Evolutionary conservation across 2,113 vertebrate genomes (phyloP).

Genomic region (Heliornis fulica): DNA sequence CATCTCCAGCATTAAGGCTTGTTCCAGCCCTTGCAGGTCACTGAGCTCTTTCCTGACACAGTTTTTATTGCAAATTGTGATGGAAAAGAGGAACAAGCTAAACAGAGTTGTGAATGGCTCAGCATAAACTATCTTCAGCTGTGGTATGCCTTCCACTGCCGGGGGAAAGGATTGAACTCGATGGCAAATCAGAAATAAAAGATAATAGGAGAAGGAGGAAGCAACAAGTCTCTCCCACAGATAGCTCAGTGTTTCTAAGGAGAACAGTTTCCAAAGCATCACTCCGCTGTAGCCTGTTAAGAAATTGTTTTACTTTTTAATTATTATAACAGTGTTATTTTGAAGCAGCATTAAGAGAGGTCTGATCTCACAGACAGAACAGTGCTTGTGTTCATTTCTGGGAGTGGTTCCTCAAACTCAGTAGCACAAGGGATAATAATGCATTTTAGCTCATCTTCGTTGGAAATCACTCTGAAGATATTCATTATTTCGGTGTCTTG

Average conservation of each 20-base stretch:
- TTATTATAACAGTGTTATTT: background rate
- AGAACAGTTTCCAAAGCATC: background rate
- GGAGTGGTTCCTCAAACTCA: background rate
- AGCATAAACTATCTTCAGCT: background rate
- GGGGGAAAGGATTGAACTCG: background rate
- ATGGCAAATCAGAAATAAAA: background rate
- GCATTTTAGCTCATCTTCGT: background rate
- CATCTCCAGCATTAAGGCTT: background rate
- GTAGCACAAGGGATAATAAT: background rate
- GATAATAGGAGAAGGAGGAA: background rate
- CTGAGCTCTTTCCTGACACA: background rate
- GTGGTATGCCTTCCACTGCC: background rate
- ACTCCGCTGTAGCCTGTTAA: background rate
- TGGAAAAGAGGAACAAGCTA: background rate
- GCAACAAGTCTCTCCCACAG: background rate
- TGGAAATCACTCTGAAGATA: background rate
- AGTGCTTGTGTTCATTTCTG: background rate
- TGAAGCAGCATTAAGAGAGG: background rate
- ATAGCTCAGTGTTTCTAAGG: background rate
- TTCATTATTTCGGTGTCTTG: background rate
- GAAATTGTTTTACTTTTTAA: background rate
- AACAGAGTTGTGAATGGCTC: background rate
- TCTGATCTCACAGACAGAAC: background rate
- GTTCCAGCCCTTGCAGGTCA: background rate
- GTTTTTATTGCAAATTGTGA: conserved; percentile 13